A percentile compares a stretch with the other conserved stretches of the same genome.
Evolutionary conservation across 2,113 vertebrate genomes (phyloP).

Genomic region (Prochilodus magdalenae): DNA sequence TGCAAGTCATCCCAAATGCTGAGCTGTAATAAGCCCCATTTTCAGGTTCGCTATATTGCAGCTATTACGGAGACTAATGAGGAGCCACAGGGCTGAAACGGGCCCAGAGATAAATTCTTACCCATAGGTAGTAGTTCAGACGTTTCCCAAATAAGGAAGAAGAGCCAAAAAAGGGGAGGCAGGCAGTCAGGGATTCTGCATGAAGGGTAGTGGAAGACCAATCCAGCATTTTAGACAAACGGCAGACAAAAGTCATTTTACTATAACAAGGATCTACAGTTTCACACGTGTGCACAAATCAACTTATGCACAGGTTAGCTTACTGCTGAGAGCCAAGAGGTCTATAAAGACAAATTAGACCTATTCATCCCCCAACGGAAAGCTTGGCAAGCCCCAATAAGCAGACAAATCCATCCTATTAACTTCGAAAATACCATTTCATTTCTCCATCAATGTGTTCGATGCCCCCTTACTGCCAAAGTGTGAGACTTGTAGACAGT

Average conservation of each 20-base stretch:
- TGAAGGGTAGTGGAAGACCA: constrained; percentile 4
- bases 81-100: constrained; percentile 9
- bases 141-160: background rate
- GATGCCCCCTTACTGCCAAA: constrained; percentile 17
- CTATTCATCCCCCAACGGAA: constrained; percentile 33
- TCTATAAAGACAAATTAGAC: constrained; percentile 31
- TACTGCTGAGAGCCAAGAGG: constrained; percentile 21
- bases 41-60: constrained; percentile 5
- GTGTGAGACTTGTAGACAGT: constrained; percentile 4
- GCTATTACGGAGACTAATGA: constrained; percentile 36
- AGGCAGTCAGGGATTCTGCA: background rate
- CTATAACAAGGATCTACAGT: constrained; percentile 25
- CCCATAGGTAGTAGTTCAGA: background rate
- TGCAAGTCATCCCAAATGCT: constrained; percentile 8
- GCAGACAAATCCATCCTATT: constrained; percentile 36
- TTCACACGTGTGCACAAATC: constrained; percentile 1
- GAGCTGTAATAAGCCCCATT: background rate
- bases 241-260: background rate
- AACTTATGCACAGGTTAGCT: background rate
- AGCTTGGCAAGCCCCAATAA: constrained; percentile 33
- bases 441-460: constrained; percentile 15
- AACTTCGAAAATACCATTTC: constrained; percentile 28
- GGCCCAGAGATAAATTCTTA: background rate
- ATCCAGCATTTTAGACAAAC: background rate
- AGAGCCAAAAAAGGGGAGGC: background rate